Conservation (phyloP, 1,140 invertebrate genomes). For the Diachasmimorpha longicaudata region DNA sequence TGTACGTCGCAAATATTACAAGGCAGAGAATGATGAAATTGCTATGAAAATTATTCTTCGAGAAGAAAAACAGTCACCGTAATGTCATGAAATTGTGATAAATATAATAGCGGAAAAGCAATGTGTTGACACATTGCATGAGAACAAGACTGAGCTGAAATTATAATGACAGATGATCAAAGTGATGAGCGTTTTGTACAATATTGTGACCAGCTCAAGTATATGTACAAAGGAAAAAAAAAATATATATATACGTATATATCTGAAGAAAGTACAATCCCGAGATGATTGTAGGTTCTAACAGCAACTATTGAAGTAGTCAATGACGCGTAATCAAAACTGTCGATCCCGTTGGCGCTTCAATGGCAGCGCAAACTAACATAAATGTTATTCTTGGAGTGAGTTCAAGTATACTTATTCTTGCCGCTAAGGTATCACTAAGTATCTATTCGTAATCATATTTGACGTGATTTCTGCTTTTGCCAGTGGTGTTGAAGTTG, state of each 20-base stretch:
- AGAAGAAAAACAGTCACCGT: background rate
- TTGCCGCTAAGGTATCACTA: constrained; percentile 13
- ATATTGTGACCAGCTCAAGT: background rate
- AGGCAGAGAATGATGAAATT: background rate
- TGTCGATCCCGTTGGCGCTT: background rate
- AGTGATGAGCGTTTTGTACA: background rate
- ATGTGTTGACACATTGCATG: background rate
- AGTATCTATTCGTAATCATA: constrained; percentile 10
- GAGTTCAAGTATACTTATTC: constrained; percentile 12
- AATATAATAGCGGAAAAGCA: background rate
- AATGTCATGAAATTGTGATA: background rate
- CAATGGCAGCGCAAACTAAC: background rate
- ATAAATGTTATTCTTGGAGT: constrained; percentile 23
- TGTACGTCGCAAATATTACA: background rate
- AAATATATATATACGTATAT: too few relatives aligned
- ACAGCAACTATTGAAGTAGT: background rate
- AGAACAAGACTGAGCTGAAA: background rate
- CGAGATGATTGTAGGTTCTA: background rate
- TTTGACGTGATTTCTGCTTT: background rate
- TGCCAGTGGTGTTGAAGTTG: background rate
- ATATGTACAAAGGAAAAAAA: background rate
- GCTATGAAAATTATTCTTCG: background rate
- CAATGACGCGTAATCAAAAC: background rate
- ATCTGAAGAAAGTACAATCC: background rate
- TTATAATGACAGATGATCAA: background rate